phyloP scores from a whole-genome alignment of 2,113 vertebrate genomes.

The Solea solea region DNA sequence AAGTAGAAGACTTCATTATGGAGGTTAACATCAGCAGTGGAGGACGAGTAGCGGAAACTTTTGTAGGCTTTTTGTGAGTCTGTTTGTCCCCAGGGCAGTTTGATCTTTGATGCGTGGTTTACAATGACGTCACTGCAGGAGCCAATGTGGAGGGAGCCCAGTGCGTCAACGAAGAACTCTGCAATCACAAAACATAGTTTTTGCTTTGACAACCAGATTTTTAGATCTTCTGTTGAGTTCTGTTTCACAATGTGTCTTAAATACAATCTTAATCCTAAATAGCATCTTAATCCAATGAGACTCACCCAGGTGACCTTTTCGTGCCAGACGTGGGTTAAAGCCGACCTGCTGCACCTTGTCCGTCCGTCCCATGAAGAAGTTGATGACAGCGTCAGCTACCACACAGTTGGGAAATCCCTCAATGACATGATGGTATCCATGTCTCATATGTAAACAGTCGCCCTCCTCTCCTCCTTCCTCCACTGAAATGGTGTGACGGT shows the following conservation, averaged over 20 bases:
- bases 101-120: constrained; percentile 90
- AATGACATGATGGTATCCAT: constrained; percentile 85
- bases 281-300: not conserved
- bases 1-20: constrained; percentile 84
- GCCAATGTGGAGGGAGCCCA: constrained; percentile 88
- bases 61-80: constrained; percentile 81
- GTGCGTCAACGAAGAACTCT: constrained; percentile 93
- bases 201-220: not conserved
- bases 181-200: constrained; percentile 17
- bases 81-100: constrained; percentile 85
- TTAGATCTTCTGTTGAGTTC: not conserved
- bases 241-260: not conserved
- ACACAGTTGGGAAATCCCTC: constrained; percentile 89
- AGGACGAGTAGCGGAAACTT: constrained; percentile 82
- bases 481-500: constrained; percentile 85
- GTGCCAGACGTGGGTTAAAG: constrained; percentile 87
- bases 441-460: constrained; percentile 83
- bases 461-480: constrained; percentile 85
- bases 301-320: constrained; percentile 88
- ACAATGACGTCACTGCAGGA: constrained; percentile 89
- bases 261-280: no score
- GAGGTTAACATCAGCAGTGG: constrained; percentile 18
- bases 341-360: constrained; percentile 87
- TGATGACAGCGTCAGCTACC: constrained; percentile 89
- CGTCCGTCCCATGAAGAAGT: constrained; percentile 92